Base-by-base conservation (phyloP, 2,797 vertebrate species). In the Acipenser transmontanus region DNA sequence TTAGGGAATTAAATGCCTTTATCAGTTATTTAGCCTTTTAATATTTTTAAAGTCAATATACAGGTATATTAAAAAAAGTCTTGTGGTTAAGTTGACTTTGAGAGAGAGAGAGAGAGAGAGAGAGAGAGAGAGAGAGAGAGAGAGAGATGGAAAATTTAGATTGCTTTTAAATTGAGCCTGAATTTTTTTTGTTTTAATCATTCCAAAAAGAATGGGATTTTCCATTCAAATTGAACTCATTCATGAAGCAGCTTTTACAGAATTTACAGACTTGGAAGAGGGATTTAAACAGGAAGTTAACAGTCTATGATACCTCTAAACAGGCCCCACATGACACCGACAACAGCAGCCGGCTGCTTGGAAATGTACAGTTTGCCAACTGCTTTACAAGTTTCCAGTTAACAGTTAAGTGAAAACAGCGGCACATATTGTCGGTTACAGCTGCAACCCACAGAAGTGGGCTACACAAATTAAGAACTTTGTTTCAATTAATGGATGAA, bases 221-320 rank as follows among this genome's bases (percentile, higher is more conserved):
- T 34, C 34, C 7, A 13, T 12, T 50, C 1, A n/a, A 63, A 63
- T 47, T 13, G 20, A 20, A 20, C 52, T 34, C 50, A 64, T 12
- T 64, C 50, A 64, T 50, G 14, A 66, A 1, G 0, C 4, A 14
- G 8, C 57, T 49, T 17, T 17, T 1, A 17, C 17, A 17, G 17
- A 17, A 17, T 17, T 67, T 47, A 68, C 54, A 65, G 12, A 67
- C 68, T 69, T 65, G 14, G 69, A 72, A 70, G 66, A 6, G 11
- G 47, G 50, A 13, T 68, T 20, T 69, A 71, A 65, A 69, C 61
- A 73, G 74, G 72, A 77, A 73, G 68, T 63, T 62, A 54, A 64
- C 69, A 69, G 66, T 66, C 49, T 73, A 6, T n/a, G 7, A 17
- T 20, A 8, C 67, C 57, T 9, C 62, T 49, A 7, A 62, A 57